phyloP scores from a whole-genome alignment of 2,888 invertebrate genomes.

The Heteromurus nitidus region DNA sequence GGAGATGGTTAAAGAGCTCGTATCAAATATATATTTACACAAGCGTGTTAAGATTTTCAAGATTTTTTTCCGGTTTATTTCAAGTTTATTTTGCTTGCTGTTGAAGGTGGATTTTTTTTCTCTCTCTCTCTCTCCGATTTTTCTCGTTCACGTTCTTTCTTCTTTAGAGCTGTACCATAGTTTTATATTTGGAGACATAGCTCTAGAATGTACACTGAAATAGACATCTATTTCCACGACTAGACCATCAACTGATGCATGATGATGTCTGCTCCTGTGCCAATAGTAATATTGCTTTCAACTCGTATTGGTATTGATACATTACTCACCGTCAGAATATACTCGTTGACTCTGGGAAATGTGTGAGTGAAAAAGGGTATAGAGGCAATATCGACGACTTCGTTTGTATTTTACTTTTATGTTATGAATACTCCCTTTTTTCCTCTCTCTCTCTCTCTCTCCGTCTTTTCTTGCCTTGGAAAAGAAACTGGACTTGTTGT shows the following conservation, averaged over 20 bases:
- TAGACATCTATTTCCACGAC: too few species aligned
- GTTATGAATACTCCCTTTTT: too few species aligned
- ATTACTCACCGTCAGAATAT: too few species aligned
- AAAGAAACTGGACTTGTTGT: conserved; percentile 19
- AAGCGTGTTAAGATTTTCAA: conserved; percentile 54
- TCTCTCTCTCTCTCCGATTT: neutral
- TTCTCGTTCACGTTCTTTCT: neutral
- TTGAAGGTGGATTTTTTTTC: conserved; percentile 1
- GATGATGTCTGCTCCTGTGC: conserved; percentile 8
- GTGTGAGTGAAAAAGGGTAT: too few species aligned
- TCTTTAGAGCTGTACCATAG: neutral
- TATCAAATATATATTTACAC: conserved; percentile 57
- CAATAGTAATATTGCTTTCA: conserved; percentile 5
- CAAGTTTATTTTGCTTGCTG: conserved; percentile 22
- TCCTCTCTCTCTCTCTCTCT: too few species aligned
- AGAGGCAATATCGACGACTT: too few species aligned
- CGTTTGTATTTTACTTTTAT: too few species aligned
- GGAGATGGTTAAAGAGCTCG: conserved; percentile 33
- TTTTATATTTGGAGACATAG: neutral
- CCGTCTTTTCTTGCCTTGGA: neutral
- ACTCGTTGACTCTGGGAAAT: too few species aligned
- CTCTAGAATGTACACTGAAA: too few species aligned
- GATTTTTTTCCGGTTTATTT: conserved; percentile 19
- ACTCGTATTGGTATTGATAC: too few species aligned
- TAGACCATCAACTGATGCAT: neutral